phyloP scores from a whole-genome alignment of 2,888 invertebrate species.

The Noctua fimbriata region DNA sequence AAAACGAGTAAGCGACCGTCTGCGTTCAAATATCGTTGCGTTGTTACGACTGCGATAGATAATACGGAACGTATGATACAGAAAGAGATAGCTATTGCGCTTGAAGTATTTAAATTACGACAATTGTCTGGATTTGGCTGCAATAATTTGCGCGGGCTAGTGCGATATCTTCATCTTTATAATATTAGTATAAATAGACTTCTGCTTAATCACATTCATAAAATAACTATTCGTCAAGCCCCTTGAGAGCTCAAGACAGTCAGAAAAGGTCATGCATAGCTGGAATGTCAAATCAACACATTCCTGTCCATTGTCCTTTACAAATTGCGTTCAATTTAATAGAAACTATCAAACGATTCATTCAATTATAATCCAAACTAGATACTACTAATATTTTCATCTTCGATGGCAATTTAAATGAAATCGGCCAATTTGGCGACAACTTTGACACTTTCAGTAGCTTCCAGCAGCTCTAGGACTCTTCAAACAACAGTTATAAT shows the following conservation, averaged over 20 bases:
- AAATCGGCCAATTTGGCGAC: no score
- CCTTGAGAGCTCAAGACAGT: neutral
- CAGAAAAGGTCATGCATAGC: conserved; percentile 1
- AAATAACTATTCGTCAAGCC: neutral
- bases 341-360: neutral
- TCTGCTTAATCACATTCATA: neutral
- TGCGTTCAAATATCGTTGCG: no score
- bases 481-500: neutral
- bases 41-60: no score
- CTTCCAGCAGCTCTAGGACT: neutral
- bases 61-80: no score
- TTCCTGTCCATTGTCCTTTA: neutral
- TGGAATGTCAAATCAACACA: conserved; percentile 16
- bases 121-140: no score
- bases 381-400: neutral
- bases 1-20: no score
- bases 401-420: neutral
- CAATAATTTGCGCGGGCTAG: no score
- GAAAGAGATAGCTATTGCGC: no score
- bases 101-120: no score
- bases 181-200: neutral
- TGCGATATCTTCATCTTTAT: neutral
- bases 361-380: neutral
- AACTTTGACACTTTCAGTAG: neutral
- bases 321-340: conserved; percentile 1